Conservation (phyloP, 2,797 vertebrate genomes). For the Meriones psammophilus region DNA sequence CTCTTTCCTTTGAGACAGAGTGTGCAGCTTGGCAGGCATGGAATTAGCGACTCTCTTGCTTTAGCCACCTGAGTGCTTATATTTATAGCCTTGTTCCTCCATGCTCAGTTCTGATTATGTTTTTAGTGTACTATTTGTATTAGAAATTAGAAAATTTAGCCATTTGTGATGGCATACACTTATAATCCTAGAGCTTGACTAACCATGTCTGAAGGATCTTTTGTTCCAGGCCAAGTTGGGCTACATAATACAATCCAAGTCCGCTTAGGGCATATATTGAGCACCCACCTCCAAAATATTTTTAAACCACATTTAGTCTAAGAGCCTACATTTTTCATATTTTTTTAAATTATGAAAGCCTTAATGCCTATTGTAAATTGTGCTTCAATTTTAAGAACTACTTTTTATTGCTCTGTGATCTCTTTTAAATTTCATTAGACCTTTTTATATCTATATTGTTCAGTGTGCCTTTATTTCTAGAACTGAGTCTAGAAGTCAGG, state of each 20-base stretch:
- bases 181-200: not conserved
- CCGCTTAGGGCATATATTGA: not conserved
- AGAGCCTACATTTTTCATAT: not conserved
- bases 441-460: conserved; percentile 66
- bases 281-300: not conserved
- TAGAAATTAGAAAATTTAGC: conserved; percentile 22
- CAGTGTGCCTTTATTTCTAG: conserved; percentile 26
- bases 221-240: not conserved
- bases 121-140: conserved; percentile 3
- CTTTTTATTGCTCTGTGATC: conserved; percentile 42
- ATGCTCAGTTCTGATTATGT: not conserved
- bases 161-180: not conserved
- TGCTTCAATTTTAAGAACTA: conserved; percentile 15
- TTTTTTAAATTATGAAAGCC: conserved; percentile 14
- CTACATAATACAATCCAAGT: not conserved
- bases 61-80: not conserved
- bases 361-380: conserved; percentile 51
- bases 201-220: not conserved
- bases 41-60: not conserved
- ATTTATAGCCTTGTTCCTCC: not conserved
- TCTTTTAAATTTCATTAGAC: conserved; percentile 48
- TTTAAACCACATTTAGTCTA: conserved; percentile 37
- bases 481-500: conserved; percentile 41
- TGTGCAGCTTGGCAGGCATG: not conserved
- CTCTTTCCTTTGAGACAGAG: not conserved